Evolutionary conservation across 2,797 vertebrate species (phyloP).

Genomic region (Falco rusticolus): DNA sequence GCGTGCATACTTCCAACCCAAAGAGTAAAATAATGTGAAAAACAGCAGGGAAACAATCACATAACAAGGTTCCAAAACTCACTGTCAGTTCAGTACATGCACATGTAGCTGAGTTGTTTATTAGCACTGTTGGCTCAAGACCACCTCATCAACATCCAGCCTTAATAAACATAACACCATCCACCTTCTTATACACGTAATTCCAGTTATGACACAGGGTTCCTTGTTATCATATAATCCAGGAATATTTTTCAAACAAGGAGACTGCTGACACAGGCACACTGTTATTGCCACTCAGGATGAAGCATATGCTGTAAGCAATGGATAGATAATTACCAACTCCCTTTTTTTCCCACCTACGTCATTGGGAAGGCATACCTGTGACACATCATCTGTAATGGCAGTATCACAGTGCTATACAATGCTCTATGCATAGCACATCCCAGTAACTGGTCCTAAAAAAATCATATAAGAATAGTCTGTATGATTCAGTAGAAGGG

Average conservation of each 20-base stretch:
- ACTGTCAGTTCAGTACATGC: background rate
- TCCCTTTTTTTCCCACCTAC: background rate
- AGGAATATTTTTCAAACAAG: background rate
- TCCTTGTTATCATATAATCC: background rate
- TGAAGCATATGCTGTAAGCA: background rate
- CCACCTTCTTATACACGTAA: background rate
- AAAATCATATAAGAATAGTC: background rate
- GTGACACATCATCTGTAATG: background rate
- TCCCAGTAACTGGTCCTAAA: background rate
- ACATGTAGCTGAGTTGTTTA: background rate
- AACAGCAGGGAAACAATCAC: background rate
- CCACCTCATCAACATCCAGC: accelerated
- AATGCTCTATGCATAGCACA: background rate
- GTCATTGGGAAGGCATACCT: background rate
- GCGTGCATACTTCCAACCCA: background rate
- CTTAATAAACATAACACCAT: background rate
- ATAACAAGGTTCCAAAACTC: background rate
- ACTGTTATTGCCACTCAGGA: background rate
- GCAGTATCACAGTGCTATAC: background rate
- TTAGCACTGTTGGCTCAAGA: background rate
- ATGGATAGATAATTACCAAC: background rate
- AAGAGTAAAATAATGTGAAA: background rate
- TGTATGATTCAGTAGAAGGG: background rate
- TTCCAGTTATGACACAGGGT: background rate
- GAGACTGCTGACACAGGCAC: background rate